phyloP scores from a whole-genome alignment of 2,888 invertebrate species.

The Quadroppia sp. region DNA sequence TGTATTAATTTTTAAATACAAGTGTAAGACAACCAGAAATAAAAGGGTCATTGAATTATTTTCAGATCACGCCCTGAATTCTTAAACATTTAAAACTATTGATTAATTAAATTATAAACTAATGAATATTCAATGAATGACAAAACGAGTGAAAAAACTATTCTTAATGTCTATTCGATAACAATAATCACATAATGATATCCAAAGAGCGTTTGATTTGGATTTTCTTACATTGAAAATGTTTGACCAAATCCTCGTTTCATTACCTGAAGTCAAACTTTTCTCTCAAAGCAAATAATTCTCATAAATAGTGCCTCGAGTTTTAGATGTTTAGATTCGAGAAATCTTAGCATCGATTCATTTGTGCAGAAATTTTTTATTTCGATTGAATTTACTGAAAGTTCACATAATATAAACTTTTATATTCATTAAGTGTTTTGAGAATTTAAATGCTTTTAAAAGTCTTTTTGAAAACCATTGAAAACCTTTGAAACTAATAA shows the following conservation, averaged over 20 bases:
- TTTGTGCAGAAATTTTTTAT: neutral
- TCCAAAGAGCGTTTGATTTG: no score
- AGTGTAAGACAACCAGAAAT: conserved; percentile 32
- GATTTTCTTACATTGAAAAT: no score
- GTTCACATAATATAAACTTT: neutral
- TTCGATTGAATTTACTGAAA: neutral
- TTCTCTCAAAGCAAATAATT: neutral
- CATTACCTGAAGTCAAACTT: neutral
- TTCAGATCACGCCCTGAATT: conserved; percentile 35
- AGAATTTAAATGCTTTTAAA: no score
- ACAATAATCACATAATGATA: no score
- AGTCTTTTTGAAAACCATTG: no score
- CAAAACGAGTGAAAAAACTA: neutral
- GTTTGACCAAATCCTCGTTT: neutral
- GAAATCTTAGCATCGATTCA: neutral
- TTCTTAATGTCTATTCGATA: no score
- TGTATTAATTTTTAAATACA: neutral
- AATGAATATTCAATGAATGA: neutral
- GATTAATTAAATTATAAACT: neutral
- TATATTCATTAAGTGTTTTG: no score
- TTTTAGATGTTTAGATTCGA: neutral
- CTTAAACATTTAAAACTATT: conserved; percentile 11
- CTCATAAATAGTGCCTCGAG: neutral
- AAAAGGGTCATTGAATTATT: conserved; percentile 30
- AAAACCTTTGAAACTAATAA: no score